phyloP scores from a whole-genome alignment of 2,113 vertebrate genomes.

The Pterocles orientalis region DNA sequence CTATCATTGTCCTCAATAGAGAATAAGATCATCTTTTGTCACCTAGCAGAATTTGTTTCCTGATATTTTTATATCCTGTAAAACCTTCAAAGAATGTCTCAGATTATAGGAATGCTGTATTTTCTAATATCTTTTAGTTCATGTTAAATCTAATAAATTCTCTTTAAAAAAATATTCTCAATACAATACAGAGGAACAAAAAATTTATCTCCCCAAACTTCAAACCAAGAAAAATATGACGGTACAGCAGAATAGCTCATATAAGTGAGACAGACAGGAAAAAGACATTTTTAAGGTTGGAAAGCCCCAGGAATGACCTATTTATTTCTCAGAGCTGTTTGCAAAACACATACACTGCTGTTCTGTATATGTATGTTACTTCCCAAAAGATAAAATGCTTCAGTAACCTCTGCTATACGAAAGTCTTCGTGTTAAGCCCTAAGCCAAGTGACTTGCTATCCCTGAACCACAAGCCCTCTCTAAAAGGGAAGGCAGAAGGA shows the following conservation, averaged over 20 bases:
- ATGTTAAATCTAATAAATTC: not conserved
- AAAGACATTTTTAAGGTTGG: not conserved
- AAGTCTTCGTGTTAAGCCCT: not conserved
- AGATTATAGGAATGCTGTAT: not conserved
- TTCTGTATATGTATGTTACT: not conserved
- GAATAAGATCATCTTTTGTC: constrained; percentile 16
- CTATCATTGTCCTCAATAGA: not conserved
- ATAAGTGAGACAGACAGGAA: not conserved
- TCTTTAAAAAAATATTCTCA: not conserved
- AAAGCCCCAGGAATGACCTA: not conserved
- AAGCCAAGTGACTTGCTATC: not conserved
- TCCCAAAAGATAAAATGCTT: constrained; percentile 5
- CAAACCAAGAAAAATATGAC: not conserved
- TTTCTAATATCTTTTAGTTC: not conserved
- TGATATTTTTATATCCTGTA: not conserved
- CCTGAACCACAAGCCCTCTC: not conserved
- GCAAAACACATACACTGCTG: not conserved
- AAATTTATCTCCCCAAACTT: not conserved
- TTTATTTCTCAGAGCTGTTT: constrained; percentile 8
- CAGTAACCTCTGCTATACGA: not conserved
- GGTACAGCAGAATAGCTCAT: not conserved
- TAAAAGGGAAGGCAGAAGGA: not conserved
- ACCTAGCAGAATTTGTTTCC: constrained; percentile 1
- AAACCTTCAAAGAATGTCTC: not conserved
- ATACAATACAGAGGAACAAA: not conserved